Evolutionary conservation across 2,113 vertebrate genomes (phyloP), one percentile per base, ranked within the genome.

Genomic region (Pleuronectes platessa): DNA sequence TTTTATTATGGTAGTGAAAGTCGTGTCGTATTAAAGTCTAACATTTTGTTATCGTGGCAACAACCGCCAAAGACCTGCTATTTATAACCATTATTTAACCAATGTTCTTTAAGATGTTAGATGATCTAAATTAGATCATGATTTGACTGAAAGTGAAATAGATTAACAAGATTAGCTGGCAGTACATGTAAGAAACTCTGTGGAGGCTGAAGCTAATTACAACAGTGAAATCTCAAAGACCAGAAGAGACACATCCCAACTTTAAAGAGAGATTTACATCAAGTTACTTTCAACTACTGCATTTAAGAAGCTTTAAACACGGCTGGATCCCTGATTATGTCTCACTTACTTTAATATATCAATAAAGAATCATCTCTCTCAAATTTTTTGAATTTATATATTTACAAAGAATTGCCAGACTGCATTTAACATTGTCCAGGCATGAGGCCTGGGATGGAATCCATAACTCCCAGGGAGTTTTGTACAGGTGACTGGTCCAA

Each of bases 401-500:
- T 53, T n/a, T n/a, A 9, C 6, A 53, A 3, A 55, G 5, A 7
- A 23, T 23, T 42, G 18, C n/a, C 55, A 49, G 54, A 67, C 26
- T 17, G 3, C 49, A 62, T 59, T 45, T 45, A 20, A 40, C 20
- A 31, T 55, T 24, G 14, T 26, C 35, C 60, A 17, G 17, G 47
- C 35, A 55, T 71, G 54, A 61, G 61, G 23, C 11, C 71, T 62
- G 31, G 42, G 71, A 71, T n/a, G 26, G 21, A 66, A 81, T 66
- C 61, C 58, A 59, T 68, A 61, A 49, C 26, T 76, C 24, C 54
- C 62, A 49, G 27, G 35, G 56, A 56, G 74, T 65, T 69, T 23
- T 70, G 55, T 23, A 74, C 84, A 86, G 89, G 79, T 85, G 85
- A 82, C 71, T 65, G n/a, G 60, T 79, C 60, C 63, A 83, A 76